Percentiles rank a stretch among this genome's conserved stretches.
Evolutionary conservation across 2,113 vertebrate genomes (phyloP).

Genomic region (Tachuris rubrigastra): DNA sequence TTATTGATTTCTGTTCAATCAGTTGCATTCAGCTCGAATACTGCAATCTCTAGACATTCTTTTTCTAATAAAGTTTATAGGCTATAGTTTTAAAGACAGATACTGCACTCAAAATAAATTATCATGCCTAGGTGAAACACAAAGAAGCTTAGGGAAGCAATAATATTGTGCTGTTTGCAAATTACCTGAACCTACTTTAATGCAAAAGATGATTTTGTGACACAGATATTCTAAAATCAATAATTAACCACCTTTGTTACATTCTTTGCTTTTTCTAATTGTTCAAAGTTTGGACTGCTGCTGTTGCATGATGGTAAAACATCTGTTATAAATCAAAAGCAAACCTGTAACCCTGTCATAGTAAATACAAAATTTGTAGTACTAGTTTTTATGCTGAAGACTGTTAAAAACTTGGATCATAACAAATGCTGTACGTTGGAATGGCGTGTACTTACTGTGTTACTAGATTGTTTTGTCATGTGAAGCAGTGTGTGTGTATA

Average conservation of each 20-base stretch:
- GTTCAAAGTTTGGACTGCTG: background rate
- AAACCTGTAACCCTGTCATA: background rate
- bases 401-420: background rate
- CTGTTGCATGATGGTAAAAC: background rate
- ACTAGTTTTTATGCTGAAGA: background rate
- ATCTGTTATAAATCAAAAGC: background rate
- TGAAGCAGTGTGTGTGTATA: background rate
- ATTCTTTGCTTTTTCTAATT: background rate
- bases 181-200: background rate
- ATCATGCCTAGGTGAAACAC: conserved; percentile 31
- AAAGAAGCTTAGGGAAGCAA: conserved; percentile 5
- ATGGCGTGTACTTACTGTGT: background rate
- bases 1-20: conserved; percentile 84
- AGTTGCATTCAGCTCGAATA: conserved; percentile 14
- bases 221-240: conserved; percentile 1
- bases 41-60: conserved; percentile 40
- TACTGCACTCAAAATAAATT: conserved; percentile 41
- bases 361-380: background rate
- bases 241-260: background rate
- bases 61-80: conserved; percentile 40
- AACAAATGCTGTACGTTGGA: background rate
- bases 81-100: conserved; percentile 39
- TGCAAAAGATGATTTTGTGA: conserved; percentile 16
- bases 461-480: background rate
- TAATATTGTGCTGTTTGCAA: background rate